phyloP scores from a whole-genome alignment of 2,888 invertebrate species.

The Epicampocera succincta region DNA sequence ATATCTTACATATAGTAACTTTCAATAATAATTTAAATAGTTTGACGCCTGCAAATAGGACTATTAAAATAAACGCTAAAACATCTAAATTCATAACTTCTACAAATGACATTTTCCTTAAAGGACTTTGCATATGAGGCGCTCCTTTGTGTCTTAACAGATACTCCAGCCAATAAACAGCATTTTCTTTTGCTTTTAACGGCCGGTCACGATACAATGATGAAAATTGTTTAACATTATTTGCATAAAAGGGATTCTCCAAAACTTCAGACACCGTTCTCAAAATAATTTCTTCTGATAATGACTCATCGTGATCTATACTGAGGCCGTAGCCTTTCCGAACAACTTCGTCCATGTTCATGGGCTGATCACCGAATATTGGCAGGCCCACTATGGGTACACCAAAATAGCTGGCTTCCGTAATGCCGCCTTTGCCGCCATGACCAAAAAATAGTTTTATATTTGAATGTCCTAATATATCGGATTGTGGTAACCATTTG shows the following conservation, averaged over 20 bases:
- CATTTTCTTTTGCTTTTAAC: slow-evolving; percentile 82
- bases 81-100: slow-evolving; percentile 82
- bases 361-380: slow-evolving; percentile 71
- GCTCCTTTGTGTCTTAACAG: slow-evolving; percentile 83
- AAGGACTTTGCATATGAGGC: slow-evolving; percentile 82
- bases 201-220: slow-evolving; percentile 82
- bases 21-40: slow-evolving; percentile 29
- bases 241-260: slow-evolving; percentile 70
- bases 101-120: slow-evolving; percentile 81
- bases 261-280: slow-evolving; percentile 71
- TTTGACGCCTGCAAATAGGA: slow-evolving; percentile 27
- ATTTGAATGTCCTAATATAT: slow-evolving; percentile 84
- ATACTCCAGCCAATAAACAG: slow-evolving; percentile 84
- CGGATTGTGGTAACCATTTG: slow-evolving; percentile 86
- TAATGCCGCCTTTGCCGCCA: slow-evolving; percentile 85
- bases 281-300: slow-evolving; percentile 67
- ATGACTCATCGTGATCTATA: slow-evolving; percentile 55
- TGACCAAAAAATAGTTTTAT: slow-evolving; percentile 84
- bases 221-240: slow-evolving; percentile 80
- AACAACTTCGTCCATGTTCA: slow-evolving; percentile 86
- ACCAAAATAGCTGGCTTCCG: slow-evolving; percentile 84
- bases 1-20: slow-evolving; percentile 13
- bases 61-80: slow-evolving; percentile 13
- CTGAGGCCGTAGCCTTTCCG: slow-evolving; percentile 82
- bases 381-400: slow-evolving; percentile 80